Conservation (phyloP, 2,113 vertebrate species). For the Bos javanicus region DNA sequence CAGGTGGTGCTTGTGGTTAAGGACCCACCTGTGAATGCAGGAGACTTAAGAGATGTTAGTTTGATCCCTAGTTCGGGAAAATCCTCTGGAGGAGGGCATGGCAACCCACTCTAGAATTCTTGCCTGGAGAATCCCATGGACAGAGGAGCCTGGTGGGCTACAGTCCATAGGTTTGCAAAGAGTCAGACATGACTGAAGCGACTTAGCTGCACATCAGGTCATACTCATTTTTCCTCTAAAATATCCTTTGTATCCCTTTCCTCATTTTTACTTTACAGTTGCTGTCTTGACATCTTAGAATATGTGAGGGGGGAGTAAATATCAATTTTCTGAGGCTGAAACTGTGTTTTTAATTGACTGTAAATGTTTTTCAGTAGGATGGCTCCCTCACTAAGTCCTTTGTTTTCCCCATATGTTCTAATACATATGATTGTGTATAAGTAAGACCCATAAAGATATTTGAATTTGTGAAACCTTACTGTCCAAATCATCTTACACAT, state of each 20-base stretch:
- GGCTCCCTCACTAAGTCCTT: background rate
- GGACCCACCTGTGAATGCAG: background rate
- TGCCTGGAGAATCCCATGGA: background rate
- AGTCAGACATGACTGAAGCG: background rate
- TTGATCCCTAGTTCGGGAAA: background rate
- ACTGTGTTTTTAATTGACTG: background rate
- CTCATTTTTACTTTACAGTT: background rate
- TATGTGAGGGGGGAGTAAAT: background rate
- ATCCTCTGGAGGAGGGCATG: background rate
- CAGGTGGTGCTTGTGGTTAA: background rate
- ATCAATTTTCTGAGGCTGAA: background rate
- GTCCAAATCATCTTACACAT: background rate
- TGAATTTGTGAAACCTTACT: background rate
- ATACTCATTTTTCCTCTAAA: background rate
- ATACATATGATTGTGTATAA: background rate
- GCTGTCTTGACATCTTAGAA: background rate
- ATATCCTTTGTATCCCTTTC: background rate
- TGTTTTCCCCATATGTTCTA: background rate
- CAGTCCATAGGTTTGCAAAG: background rate
- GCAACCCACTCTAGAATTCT: background rate
- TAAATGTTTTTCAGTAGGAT: background rate
- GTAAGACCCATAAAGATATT: background rate
- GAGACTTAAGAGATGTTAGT: background rate
- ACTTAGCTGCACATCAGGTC: background rate
- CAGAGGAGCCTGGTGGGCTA: background rate